Evolutionary conservation across 1,140 invertebrate genomes (phyloP).

Genomic region (Lepidurus packardi): DNA sequence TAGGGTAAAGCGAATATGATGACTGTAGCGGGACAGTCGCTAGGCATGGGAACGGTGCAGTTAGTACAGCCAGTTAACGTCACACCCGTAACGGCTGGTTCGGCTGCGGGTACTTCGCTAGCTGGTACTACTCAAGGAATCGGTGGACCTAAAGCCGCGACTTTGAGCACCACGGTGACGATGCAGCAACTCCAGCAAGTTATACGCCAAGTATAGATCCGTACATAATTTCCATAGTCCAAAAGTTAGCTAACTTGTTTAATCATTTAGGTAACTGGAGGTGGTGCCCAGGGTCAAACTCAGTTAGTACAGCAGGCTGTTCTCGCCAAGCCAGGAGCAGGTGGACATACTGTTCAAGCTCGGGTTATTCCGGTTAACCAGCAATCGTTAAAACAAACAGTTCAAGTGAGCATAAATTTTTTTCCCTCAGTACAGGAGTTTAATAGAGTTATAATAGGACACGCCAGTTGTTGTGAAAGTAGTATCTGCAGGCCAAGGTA

Average conservation of each 20-base stretch:
- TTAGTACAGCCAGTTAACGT: slow-evolving; percentile 51
- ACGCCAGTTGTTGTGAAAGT: slow-evolving; percentile 11
- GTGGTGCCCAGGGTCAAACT: slow-evolving; percentile 43
- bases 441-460: neutral
- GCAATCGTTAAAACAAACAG: slow-evolving; percentile 50
- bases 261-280: neutral
- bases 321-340: slow-evolving; percentile 39
- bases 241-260: neutral
- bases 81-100: slow-evolving; percentile 20
- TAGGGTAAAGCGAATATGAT: neutral
- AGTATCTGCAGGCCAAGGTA: neutral
- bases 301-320: slow-evolving; percentile 47
- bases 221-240: neutral
- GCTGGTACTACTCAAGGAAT: slow-evolving; percentile 38
- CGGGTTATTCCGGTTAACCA: slow-evolving; percentile 50
- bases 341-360: slow-evolving; percentile 42
- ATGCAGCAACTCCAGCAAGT: slow-evolving; percentile 72
- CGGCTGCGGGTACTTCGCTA: slow-evolving; percentile 4
- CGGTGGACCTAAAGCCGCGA: slow-evolving; percentile 48
- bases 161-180: slow-evolving; percentile 56
- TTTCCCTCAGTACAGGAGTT: neutral
- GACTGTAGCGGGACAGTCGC: neutral
- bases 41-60: slow-evolving; percentile 41
- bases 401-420: slow-evolving; percentile 48
- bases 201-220: slow-evolving; percentile 53